Conservation (phyloP, 2,113 vertebrate genomes). For the Pollachius pollachius region DNA sequence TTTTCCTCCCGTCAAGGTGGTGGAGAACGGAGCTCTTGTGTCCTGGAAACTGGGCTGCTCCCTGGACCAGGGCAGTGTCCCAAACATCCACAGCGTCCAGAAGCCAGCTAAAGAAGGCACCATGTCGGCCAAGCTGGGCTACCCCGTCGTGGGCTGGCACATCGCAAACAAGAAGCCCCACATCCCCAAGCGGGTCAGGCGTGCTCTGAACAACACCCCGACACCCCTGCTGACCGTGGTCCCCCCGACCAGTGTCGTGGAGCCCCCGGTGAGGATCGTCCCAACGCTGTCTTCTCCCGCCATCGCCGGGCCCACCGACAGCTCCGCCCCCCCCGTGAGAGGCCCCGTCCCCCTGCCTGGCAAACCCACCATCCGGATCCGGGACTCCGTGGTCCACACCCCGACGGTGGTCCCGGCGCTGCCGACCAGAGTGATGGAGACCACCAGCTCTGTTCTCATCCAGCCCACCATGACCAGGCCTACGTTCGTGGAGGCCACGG, state of each 20-base stretch:
- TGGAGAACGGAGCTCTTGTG: constrained; percentile 92
- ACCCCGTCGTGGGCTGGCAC: constrained; percentile 97
- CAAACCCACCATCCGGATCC: constrained; percentile 88
- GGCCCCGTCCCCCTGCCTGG: constrained; percentile 84
- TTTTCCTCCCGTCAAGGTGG: constrained; percentile 67
- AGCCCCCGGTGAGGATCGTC: constrained; percentile 86
- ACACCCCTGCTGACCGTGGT: constrained; percentile 81
- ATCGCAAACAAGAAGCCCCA: constrained; percentile 96
- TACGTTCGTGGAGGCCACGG: constrained; percentile 78
- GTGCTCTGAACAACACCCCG: constrained; percentile 87
- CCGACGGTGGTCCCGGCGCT: constrained; percentile 84
- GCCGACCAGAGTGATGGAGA: constrained; percentile 84
- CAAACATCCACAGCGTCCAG: constrained; percentile 88
- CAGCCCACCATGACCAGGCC: constrained; percentile 82
- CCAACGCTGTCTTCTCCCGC: constrained; percentile 89
- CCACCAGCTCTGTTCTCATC: constrained; percentile 74
- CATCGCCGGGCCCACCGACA: constrained; percentile 87
- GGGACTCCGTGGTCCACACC: constrained; percentile 84
- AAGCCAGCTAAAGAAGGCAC: constrained; percentile 89
- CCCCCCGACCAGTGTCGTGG: constrained; percentile 82
- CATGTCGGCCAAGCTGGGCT: constrained; percentile 93
- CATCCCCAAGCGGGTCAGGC: constrained; percentile 84
- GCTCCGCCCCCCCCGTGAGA: constrained; percentile 81
- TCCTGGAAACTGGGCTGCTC: constrained; percentile 97
- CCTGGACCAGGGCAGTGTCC: constrained; percentile 89